Percentiles rank a stretch among this genome's conserved stretches.
Conservation (phyloP, 2,797 vertebrate genomes). For the Agapornis canus region DNA sequence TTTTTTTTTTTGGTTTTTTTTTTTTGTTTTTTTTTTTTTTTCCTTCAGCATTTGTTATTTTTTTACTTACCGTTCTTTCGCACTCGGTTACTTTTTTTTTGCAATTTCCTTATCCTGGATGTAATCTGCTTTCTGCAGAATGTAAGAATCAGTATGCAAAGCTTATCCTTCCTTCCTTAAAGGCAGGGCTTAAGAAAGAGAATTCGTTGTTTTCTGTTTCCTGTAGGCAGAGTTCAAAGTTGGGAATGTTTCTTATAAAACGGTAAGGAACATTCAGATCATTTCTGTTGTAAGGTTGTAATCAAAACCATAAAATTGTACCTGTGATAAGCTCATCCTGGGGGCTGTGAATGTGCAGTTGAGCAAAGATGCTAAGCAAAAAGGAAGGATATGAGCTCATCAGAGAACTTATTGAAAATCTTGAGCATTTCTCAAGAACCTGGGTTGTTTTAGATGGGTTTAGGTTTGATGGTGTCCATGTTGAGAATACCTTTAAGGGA, state of each 20-base stretch:
- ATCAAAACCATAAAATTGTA: neutral
- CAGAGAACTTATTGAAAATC: neutral
- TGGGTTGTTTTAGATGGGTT: neutral
- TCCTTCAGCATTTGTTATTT: neutral
- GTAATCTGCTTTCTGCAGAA: constrained; percentile 56
- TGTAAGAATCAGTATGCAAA: constrained; percentile 49
- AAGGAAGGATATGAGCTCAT: constrained; percentile 37
- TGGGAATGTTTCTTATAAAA: constrained; percentile 32
- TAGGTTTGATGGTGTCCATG: neutral
- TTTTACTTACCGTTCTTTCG: neutral
- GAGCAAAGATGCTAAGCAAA: neutral
- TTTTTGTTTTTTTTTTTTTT: rapidly evolving
- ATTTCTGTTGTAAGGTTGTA: neutral
- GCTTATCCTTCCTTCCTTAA: constrained; percentile 60
- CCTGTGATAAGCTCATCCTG: neutral
- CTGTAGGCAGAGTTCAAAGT: neutral
- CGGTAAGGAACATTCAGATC: neutral
- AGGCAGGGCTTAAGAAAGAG: constrained; percentile 54
- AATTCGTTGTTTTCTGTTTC: constrained; percentile 41
- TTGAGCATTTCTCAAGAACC: neutral
- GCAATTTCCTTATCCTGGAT: constrained; percentile 52
- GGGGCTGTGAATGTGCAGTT: neutral
- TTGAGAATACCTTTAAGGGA: neutral
- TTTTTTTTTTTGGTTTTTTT: neutral
- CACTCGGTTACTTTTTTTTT: neutral